Evolutionary conservation across 2,797 vertebrate species (phyloP), one percentile per base, ranked within the genome.

Genomic region (Falco peregrinus): DNA sequence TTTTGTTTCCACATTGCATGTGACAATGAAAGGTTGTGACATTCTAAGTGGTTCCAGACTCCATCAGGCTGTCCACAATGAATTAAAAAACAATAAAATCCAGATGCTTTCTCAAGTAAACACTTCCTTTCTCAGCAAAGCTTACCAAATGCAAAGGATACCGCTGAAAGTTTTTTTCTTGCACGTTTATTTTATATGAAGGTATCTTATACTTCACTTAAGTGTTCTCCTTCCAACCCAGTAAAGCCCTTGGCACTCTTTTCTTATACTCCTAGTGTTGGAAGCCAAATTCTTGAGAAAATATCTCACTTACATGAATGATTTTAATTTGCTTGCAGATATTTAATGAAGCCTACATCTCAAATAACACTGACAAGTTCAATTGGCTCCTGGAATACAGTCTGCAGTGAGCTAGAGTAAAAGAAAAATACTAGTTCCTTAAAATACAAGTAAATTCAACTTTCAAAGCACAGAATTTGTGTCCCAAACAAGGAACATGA

Each of bases 11-110:
- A 95, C 91, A 94, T 91, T 88, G 96, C 93, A 97, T 96, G 94
- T 96, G 96, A 95, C 96, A 97, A 94, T 96, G 94, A 96, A 96
- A 96, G 92, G 96, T 95, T 96, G 94, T 97, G 96, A 96, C 96
- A 96, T 63, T 84, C 82, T 97, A 97, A 97, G 92, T 96, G 84
- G 92, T 95, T 97, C 96, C 96, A 97, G 96, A 97, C 81, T 94
- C 84, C 84, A 93, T 89, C 94, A 93, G 74, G 70, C 53, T 93
- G 92, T 88, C 91, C 86, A 93, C 83, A 33, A 68, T 60, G 79
- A 92, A 96, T 79, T 87, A 86, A 91, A 94, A 92, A 61, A 71
- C 81, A 95, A 96, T 91, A 48, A 93, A 86, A 91, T 93, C 95
- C 95, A 97, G 96, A 95, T 93, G 96, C 71, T 76, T 68, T 85